Evolutionary conservation across 2,888 invertebrate species (phyloP).

Genomic region (Anodontia alba): DNA sequence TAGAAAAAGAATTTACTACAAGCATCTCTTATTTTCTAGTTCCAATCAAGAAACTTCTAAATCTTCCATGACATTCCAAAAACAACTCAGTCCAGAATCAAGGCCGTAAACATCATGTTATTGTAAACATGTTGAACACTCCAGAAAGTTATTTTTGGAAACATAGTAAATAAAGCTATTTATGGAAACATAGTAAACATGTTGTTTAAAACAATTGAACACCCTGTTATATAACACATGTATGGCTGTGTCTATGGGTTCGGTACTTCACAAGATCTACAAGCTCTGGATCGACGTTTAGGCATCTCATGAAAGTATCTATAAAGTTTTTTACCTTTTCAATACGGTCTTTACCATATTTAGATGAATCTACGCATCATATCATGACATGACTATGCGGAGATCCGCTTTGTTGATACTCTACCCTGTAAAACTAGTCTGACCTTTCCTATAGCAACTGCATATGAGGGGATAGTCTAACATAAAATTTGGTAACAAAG

Average conservation of each 20-base stretch:
- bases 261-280: slow-evolving; percentile 4
- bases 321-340: slow-evolving; percentile 33
- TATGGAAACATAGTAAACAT: too few relatives aligned
- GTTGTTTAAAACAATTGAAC: too few relatives aligned
- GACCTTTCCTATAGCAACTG: slow-evolving; percentile 46
- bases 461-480: slow-evolving; percentile 17
- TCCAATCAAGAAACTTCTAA: too few relatives aligned
- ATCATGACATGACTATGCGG: slow-evolving; percentile 46
- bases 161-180: too few relatives aligned
- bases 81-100: too few relatives aligned
- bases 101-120: too few relatives aligned
- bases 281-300: not conserved
- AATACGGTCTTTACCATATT: slow-evolving; percentile 20
- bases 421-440: slow-evolving; percentile 59
- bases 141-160: too few relatives aligned
- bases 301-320: slow-evolving; percentile 40
- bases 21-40: too few relatives aligned
- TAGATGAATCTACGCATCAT: slow-evolving; percentile 40
- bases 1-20: too few relatives aligned
- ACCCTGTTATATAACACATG: too few relatives aligned
- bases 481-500: slow-evolving; percentile 29
- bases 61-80: too few relatives aligned
- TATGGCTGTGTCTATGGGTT: slow-evolving; percentile 44
- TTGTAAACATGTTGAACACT: too few relatives aligned
- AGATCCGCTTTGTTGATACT: slow-evolving; percentile 50